Evolutionary conservation across 2,888 invertebrate genomes (phyloP), one percentile per base, ranked within the genome.

Genomic region (Sympetrum striolatum): DNA sequence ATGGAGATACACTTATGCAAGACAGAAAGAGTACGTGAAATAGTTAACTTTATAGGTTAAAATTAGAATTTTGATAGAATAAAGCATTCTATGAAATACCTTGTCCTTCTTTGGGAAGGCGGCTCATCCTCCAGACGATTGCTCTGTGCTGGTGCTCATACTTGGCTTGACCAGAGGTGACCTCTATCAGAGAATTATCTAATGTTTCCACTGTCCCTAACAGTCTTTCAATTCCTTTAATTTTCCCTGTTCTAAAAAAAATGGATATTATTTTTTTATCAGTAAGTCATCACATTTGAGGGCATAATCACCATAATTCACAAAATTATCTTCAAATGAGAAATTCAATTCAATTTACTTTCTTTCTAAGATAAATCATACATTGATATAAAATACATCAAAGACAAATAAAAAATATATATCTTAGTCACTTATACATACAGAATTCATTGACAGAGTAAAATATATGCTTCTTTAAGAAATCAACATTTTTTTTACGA

Each of bases 111-210:
- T 99, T 99, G 90, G 99, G 99, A 93, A 99, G 95, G 90, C 99
- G 95, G 14, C 98, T 97, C 95, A 99, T 99, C 92, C 99, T 96
- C 99, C 99, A 99, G 53, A 99, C 99, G 92, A 99, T 98, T 91
- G 99, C 96, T 92, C 98, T 96, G 94, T 99, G 99, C 93, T 99
- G 98, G 95, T 99, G 99, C 94, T 99, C 99, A 94, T 99, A 99
- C 95, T 99, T 99, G 91, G 99, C 99, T 94, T 98, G 96, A 86
- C 98, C 99, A 0, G 98, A 98, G 18, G 99, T 99, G 12, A 98
- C 98, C 94, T 99, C 99, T 93, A 99, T 98, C 44, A 99, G 95
- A 90, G 98, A 98, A 93, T 98, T 97, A 93, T 98, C 98, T 92
- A 98, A 94, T 18, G 97, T 97, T 93, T 98, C 98, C 92, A 98